Conservation (phyloP, 2,113 vertebrate genomes). For the Poecilia latipinna region DNA sequence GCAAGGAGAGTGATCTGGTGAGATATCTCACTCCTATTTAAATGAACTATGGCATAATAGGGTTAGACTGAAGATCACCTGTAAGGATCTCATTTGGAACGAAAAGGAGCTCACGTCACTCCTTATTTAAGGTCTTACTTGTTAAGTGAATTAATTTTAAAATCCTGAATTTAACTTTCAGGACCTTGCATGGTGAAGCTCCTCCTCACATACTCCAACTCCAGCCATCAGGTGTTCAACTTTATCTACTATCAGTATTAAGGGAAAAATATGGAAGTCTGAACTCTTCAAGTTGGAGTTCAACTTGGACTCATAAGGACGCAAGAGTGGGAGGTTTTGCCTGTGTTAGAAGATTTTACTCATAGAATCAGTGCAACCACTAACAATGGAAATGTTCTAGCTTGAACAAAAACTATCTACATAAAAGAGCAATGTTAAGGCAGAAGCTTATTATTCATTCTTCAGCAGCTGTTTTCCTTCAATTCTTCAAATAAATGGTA, state of each 20-base stretch:
- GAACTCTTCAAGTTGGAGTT: neutral
- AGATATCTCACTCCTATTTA: too few relatives aligned
- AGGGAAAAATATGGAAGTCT: neutral
- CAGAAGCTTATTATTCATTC: constrained; percentile 10
- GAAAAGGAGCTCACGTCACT: too few relatives aligned
- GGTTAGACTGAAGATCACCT: too few relatives aligned
- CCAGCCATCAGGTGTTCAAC: too few relatives aligned
- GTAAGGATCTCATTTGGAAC: too few relatives aligned
- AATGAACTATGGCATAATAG: too few relatives aligned
- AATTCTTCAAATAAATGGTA: neutral
- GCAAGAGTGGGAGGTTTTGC: neutral
- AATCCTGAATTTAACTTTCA: too few relatives aligned
- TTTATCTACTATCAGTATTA: neutral
- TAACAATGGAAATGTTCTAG: constrained; percentile 6
- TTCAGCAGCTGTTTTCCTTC: neutral
- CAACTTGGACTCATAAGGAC: constrained; percentile 39
- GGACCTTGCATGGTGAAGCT: too few relatives aligned
- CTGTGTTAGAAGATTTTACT: constrained; percentile 20
- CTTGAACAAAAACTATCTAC: constrained; percentile 24
- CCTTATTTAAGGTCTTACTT: too few relatives aligned
- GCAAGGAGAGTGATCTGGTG: too few relatives aligned
- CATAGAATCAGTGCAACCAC: constrained; percentile 29
- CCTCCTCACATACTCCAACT: too few relatives aligned
- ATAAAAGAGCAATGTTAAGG: constrained; percentile 33
- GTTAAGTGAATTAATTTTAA: too few relatives aligned